Percentiles rank a stretch among this genome's conserved stretches.
These are phyloP conservation scores for Ashinkailepas kermadecensis DNA, from an alignment of 2,888 invertebrate genomes.

Conservation along the genomic window DNA sequence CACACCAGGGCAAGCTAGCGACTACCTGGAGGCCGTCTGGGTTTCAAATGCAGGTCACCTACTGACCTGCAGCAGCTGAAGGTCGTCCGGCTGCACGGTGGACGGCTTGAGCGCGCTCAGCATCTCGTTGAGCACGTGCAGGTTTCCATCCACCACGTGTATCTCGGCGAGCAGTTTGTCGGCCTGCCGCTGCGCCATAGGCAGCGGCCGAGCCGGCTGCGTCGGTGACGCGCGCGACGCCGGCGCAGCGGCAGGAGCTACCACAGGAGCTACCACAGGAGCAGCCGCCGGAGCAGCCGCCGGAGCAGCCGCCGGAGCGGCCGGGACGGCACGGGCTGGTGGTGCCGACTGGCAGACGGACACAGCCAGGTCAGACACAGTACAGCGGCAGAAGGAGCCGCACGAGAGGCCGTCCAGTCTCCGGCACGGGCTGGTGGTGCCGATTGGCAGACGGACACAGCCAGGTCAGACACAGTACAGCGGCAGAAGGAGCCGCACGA, in stretches of 20 bases:
- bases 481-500: background rate
- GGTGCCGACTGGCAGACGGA: slow-evolving; percentile 21
- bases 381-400: background rate
- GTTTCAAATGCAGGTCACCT: too few relatives aligned
- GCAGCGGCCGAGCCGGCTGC: slow-evolving; percentile 32
- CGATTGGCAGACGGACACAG: slow-evolving; percentile 7
- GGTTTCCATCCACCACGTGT: slow-evolving; percentile 86
- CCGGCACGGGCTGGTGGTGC: background rate
- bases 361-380: background rate
- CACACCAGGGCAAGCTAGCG: too few relatives aligned
- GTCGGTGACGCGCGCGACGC: slow-evolving; percentile 37
- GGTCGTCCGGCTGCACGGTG: slow-evolving; percentile 74
- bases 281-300: slow-evolving; percentile 31
- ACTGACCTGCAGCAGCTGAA: slow-evolving; percentile 71
- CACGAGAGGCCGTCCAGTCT: too few relatives aligned
- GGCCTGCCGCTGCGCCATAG: slow-evolving; percentile 54
- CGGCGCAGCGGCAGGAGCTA: slow-evolving; percentile 34
- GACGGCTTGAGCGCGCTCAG: slow-evolving; percentile 79
- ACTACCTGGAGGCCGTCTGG: too few relatives aligned
- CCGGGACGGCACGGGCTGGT: slow-evolving; percentile 7
- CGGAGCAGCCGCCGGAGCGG: slow-evolving; percentile 39
- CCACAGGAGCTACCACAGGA: slow-evolving; percentile 23
- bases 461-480: background rate
- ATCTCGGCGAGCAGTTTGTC: slow-evolving; percentile 85
- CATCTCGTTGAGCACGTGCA: slow-evolving; percentile 92